Conservation (phyloP, 2,797 vertebrate genomes). For the Loris lydekkerianus region DNA sequence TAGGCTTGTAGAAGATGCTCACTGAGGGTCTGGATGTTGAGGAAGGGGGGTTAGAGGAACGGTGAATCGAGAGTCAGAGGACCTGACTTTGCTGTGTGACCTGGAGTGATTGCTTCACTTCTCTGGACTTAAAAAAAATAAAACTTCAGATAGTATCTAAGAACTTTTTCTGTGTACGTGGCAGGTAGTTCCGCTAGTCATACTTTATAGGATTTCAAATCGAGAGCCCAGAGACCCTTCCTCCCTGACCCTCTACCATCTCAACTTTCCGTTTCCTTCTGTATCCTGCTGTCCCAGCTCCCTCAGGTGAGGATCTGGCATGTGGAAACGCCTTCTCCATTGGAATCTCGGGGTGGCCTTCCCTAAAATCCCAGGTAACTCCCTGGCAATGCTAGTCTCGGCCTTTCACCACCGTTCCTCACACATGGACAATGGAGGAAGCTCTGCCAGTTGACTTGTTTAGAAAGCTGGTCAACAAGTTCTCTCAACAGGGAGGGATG, state of each 20-base stretch:
- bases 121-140: not conserved
- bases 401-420: not conserved
- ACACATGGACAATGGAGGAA: not conserved
- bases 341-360: not conserved
- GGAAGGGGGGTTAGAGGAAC: not conserved
- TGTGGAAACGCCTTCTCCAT: not conserved
- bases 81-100: not conserved
- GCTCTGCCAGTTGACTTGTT: conserved; percentile 80
- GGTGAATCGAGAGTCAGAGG: not conserved
- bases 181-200: not conserved
- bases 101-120: not conserved
- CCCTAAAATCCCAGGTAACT: not conserved
- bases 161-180: not conserved
- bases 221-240: not conserved
- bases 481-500: conserved; percentile 73
- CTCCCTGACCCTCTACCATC: too few relatives aligned
- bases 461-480: conserved; percentile 83
- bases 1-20: not conserved
- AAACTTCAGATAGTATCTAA: not conserved
- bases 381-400: not conserved
- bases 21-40: not conserved
- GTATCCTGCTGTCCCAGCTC: not conserved
- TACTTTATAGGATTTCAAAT: not conserved
- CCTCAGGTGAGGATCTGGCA: not conserved
- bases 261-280: not conserved